phyloP scores from a whole-genome alignment of 1,140 invertebrate species.

The Monochamus saltuarius region DNA sequence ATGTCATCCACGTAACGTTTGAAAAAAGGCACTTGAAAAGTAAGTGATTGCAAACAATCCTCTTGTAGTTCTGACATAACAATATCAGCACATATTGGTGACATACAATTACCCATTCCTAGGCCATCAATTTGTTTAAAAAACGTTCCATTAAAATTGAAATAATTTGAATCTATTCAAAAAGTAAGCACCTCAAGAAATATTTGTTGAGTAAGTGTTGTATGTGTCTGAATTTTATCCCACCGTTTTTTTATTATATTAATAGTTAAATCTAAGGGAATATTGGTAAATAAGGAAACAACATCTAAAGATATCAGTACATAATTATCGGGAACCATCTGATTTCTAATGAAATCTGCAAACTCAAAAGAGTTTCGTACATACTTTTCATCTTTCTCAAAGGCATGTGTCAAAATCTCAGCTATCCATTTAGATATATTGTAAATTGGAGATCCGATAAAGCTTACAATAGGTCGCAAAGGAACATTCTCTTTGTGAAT shows the following conservation, averaged over 20 bases:
- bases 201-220: not conserved
- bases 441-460: not conserved
- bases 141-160: slow-evolving; percentile 9
- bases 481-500: not conserved
- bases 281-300: slow-evolving; percentile 15
- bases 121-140: slow-evolving; percentile 8
- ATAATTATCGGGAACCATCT: not conserved
- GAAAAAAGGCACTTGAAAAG: slow-evolving; percentile 14
- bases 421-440: not conserved
- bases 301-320: not conserved
- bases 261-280: slow-evolving; percentile 6
- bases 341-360: not conserved
- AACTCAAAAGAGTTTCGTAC: not conserved
- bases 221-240: not conserved
- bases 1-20: not conserved
- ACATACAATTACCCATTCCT: slow-evolving; percentile 7
- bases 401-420: not conserved
- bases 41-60: not conserved
- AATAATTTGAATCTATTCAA: slow-evolving; percentile 8
- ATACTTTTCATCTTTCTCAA: not conserved
- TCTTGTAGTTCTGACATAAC: slow-evolving; percentile 8
- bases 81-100: slow-evolving; percentile 9
- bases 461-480: not conserved
- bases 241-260: not conserved
- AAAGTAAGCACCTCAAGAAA: slow-evolving; percentile 6